Conservation (phyloP, 2,113 vertebrate genomes). For the Pseudolaguvia tuberculata region DNA sequence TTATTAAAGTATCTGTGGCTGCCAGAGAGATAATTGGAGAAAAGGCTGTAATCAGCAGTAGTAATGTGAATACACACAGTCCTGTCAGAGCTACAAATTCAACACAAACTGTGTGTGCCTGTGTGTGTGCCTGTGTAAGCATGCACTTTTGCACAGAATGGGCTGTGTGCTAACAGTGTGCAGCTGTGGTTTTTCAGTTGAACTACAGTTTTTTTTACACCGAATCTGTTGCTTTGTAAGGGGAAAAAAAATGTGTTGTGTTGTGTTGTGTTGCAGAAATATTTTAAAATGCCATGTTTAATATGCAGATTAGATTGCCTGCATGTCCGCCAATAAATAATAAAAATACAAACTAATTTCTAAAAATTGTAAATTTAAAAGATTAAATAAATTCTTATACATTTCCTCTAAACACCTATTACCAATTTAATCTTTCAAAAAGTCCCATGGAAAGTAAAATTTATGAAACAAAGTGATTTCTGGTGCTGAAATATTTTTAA, state of each 20-base stretch:
- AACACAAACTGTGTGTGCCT: background rate
- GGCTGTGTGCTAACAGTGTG: background rate
- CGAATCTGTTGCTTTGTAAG: background rate
- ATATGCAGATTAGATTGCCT: no score
- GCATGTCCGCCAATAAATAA: no score
- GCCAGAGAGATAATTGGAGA: constrained; percentile 29
- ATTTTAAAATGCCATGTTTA: no score
- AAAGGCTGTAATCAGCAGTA: constrained; percentile 22
- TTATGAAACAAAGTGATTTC: no score
- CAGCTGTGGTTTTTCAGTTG: constrained; percentile 10
- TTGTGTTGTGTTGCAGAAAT: no score
- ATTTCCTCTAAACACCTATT: no score
- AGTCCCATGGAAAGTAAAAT: no score
- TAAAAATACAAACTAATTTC: no score
- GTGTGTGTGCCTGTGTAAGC: no score
- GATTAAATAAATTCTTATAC: no score
- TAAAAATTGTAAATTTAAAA: no score
- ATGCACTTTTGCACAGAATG: background rate
- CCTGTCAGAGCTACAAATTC: background rate
- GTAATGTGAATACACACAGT: constrained; percentile 18
- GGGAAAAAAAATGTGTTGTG: background rate
- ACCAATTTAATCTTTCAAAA: no score
- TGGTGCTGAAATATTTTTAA: background rate
- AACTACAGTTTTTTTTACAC: constrained; percentile 15
- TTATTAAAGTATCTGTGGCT: constrained; percentile 35